phyloP scores from a whole-genome alignment of 1,140 invertebrate species.

The Lerema accius region DNA sequence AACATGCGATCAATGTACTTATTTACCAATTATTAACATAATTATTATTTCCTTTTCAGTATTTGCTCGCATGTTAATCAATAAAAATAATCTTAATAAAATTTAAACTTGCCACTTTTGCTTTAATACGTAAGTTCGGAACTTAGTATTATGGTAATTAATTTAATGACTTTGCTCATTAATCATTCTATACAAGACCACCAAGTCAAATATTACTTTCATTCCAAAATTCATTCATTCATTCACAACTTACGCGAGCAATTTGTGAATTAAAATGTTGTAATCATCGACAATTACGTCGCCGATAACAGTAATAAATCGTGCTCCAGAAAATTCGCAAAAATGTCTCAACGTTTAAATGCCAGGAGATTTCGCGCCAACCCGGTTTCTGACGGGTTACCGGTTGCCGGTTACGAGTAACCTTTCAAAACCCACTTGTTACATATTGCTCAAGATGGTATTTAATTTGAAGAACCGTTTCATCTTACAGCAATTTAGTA shows the following conservation, averaged over 20 bases:
- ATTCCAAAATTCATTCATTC: slow-evolving; percentile 15
- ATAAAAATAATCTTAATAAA: no score
- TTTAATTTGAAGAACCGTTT: slow-evolving; percentile 23
- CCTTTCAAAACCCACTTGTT: slow-evolving; percentile 12
- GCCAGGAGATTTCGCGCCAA: slow-evolving; percentile 12
- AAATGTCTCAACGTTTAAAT: slow-evolving; percentile 29
- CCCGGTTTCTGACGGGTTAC: slow-evolving; percentile 5
- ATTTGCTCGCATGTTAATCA: no score
- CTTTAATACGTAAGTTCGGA: no score
- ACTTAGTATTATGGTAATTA: background rate
- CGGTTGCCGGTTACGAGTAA: slow-evolving; percentile 1
- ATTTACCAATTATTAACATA: no score
- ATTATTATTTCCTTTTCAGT: no score
- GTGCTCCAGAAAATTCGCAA: slow-evolving; percentile 18
- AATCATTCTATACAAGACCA: slow-evolving; percentile 6
- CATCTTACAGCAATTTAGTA: slow-evolving; percentile 11
- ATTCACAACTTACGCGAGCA: slow-evolving; percentile 14
- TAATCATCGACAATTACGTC: slow-evolving; percentile 15
- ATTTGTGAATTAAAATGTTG: slow-evolving; percentile 27
- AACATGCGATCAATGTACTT: no score
- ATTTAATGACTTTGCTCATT: background rate
- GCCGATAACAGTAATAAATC: slow-evolving; percentile 27
- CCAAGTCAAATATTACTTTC: background rate
- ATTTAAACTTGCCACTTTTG: no score
- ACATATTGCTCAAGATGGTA: slow-evolving; percentile 20